phyloP scores from a whole-genome alignment of 92 coral and sea anemone genomes.

The Umimayanthus chanpuru region DNA sequence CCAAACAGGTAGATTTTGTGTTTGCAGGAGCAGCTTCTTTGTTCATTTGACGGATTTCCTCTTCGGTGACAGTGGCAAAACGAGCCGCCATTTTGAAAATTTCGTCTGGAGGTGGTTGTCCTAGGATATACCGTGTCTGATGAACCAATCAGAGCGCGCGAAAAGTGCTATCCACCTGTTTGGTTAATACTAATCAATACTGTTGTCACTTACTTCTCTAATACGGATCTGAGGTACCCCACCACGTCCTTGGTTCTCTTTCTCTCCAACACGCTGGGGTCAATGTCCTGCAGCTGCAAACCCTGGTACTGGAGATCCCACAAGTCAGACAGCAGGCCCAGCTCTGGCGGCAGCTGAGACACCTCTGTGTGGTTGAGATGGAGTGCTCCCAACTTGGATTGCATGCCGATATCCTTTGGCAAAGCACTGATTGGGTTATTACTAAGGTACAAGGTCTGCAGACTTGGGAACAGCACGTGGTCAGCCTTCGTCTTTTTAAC shows the following conservation, averaged over 20 bases:
- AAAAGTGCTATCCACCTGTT: no score
- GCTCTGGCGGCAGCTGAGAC: conserved; percentile 85
- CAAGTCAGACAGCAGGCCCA: conserved; percentile 89
- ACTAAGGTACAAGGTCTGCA: conserved; percentile 83
- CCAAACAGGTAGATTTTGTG: no score
- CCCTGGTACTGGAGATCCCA: conserved; percentile 97
- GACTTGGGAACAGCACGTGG: conserved; percentile 77
- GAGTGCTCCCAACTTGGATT: conserved; percentile 88
- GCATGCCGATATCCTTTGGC: conserved; percentile 79
- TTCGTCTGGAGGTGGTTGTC: no score
- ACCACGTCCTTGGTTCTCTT: conserved; percentile 93
- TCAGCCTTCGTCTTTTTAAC: conserved; percentile 42
- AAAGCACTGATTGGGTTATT: conserved; percentile 65
- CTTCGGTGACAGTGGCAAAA: no score
- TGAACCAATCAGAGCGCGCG: no score
- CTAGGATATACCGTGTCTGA: no score
- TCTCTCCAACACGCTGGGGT: conserved; percentile 93
- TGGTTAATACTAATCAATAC: no score
- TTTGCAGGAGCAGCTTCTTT: no score
- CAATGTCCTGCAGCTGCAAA: conserved; percentile 82
- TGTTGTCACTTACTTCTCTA: conserved; percentile 75
- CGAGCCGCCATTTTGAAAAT: no score
- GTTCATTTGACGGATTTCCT: no score
- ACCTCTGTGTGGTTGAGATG: conserved; percentile 83
- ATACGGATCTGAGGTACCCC: conserved; percentile 91